A percentile compares a stretch with the other conserved stretches of the same genome.
Conservation (phyloP, 2,797 vertebrate genomes). For the Moxostoma hubbsi region DNA sequence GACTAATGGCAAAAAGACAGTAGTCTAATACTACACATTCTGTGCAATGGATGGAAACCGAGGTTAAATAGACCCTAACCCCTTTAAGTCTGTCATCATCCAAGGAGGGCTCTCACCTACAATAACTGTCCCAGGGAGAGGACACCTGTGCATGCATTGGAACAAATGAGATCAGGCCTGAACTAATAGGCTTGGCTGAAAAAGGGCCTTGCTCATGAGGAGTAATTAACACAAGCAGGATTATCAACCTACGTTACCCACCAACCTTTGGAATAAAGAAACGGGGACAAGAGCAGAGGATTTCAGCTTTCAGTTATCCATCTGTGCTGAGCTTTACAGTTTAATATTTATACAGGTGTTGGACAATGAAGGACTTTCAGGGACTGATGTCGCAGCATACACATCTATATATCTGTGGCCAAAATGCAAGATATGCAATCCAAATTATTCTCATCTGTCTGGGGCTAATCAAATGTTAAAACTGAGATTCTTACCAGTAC, state of each 20-base stretch:
- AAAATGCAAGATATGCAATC: not conserved
- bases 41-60: not conserved
- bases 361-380: not conserved
- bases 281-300: not conserved
- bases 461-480: not conserved
- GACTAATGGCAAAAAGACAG: not conserved
- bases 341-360: not conserved
- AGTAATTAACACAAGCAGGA: conserved; percentile 60
- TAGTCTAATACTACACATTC: not conserved
- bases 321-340: too few species aligned
- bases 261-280: conserved; percentile 33
- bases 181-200: conserved; percentile 58
- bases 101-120: conserved; percentile 12
- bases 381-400: too few species aligned
- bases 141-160: conserved; percentile 39
- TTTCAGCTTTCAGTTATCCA: too few species aligned
- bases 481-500: conserved; percentile 87
- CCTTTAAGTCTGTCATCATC: conserved; percentile 19
- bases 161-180: conserved; percentile 62
- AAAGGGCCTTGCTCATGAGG: conserved; percentile 53
- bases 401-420: not conserved
- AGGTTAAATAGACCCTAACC: conserved; percentile 18
- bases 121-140: conserved; percentile 32
- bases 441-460: not conserved
- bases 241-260: conserved; percentile 53